Conservation (phyloP, 2,797 vertebrate genomes). For the Chloroceryle amazona region DNA sequence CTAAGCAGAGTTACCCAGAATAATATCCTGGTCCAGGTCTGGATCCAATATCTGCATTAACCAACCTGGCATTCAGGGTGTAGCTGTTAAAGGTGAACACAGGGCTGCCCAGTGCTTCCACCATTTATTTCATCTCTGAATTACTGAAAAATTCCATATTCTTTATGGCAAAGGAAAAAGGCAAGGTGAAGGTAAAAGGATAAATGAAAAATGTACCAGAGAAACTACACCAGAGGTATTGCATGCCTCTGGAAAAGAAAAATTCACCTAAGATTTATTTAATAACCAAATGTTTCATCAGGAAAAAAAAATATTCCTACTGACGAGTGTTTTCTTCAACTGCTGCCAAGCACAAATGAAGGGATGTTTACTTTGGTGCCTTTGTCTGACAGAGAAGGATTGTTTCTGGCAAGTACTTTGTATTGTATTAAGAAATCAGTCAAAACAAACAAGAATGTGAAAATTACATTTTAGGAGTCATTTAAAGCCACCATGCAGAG, state of each 20-base stretch:
- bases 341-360: constrained; percentile 47
- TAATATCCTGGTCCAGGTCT: background rate
- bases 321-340: constrained; percentile 2
- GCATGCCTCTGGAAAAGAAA: background rate
- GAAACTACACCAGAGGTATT: background rate
- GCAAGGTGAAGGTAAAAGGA: background rate
- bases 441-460: constrained; percentile 51
- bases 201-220: background rate
- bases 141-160: background rate
- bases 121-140: background rate
- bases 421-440: constrained; percentile 3
- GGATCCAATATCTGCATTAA: background rate
- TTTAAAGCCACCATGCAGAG: background rate
- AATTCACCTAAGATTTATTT: constrained; percentile 30
- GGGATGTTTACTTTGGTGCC: constrained; percentile 22
- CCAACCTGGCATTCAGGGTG: background rate
- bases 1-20: background rate
- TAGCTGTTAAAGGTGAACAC: background rate
- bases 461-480: constrained; percentile 43
- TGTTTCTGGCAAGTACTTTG: constrained; percentile 5
- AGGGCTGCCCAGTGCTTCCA: background rate
- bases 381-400: constrained; percentile 38
- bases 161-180: background rate
- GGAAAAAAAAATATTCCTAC: constrained; percentile 39
- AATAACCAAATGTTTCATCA: constrained; percentile 55